phyloP scores from a whole-genome alignment of 2,113 vertebrate species.

The Periophthalmus modestus region DNA sequence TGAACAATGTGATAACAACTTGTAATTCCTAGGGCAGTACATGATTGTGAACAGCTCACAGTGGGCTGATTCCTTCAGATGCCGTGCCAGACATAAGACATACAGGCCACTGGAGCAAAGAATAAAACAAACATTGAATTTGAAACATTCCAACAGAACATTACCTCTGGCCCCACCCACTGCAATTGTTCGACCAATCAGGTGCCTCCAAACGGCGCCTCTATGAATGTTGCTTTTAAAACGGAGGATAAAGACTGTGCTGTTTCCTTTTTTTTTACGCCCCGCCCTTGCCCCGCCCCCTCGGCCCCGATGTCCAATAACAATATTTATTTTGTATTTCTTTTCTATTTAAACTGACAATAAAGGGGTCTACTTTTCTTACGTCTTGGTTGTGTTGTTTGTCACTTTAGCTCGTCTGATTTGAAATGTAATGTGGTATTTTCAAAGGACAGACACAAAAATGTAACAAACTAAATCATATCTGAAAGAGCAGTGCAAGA shows the following conservation, averaged over 20 bases:
- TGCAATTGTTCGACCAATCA: conserved; percentile 39
- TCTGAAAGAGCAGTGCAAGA: too few relatives aligned
- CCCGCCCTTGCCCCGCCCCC: background rate
- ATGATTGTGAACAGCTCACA: background rate
- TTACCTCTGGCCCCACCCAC: conserved; percentile 35
- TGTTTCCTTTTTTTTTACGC: conserved; percentile 2
- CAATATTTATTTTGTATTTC: conserved; percentile 82
- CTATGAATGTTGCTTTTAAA: conserved; percentile 3
- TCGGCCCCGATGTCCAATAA: conserved; percentile 48
- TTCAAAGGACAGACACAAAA: too few relatives aligned
- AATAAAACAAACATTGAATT: background rate
- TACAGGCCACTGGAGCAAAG: background rate
- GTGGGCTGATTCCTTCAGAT: background rate
- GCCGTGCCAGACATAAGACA: background rate
- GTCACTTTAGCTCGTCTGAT: background rate
- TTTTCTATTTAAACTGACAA: conserved; percentile 81
- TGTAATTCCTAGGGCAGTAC: background rate
- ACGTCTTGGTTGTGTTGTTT: conserved; percentile 12
- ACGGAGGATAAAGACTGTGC: conserved; percentile 6
- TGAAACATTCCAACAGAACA: background rate
- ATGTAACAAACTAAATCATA: too few relatives aligned
- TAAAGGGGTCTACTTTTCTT: conserved; percentile 82
- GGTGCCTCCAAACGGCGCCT: conserved; percentile 21
- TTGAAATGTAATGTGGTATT: too few relatives aligned
- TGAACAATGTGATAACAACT: background rate